Percentiles rank a stretch among this genome's conserved stretches.
phyloP scores from a whole-genome alignment of 2,888 invertebrate species.

The Schrankia costaestrigalis region DNA sequence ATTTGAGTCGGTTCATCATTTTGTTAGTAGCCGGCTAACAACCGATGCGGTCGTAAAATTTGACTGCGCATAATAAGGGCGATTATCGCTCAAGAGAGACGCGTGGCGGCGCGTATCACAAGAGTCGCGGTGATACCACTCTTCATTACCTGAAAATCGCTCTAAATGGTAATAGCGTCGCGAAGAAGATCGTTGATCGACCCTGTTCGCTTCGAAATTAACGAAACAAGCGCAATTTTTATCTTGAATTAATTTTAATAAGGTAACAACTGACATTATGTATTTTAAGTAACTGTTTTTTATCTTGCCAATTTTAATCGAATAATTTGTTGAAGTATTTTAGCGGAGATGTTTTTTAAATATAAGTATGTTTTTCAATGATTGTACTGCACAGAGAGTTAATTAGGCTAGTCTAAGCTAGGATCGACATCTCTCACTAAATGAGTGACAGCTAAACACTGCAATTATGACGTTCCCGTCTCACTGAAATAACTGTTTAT shows the following conservation, averaged over 20 bases:
- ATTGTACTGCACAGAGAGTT: slow-evolving; percentile 33
- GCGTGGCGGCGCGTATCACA: slow-evolving; percentile 56
- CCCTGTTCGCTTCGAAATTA: slow-evolving; percentile 53
- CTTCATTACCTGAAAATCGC: slow-evolving; percentile 73
- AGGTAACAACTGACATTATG: slow-evolving; percentile 60
- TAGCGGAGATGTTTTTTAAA: slow-evolving; percentile 33
- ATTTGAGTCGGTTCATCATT: slow-evolving; percentile 66
- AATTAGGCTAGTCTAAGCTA: slow-evolving; percentile 46
- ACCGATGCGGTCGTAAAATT: slow-evolving; percentile 76
- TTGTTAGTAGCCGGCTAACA: slow-evolving; percentile 66
- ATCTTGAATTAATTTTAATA: slow-evolving; percentile 67
- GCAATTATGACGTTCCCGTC: slow-evolving; percentile 62
- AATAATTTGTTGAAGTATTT: slow-evolving; percentile 41
- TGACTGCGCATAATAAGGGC: slow-evolving; percentile 76
- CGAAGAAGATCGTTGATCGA: slow-evolving; percentile 49
- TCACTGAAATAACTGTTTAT: slow-evolving; percentile 73
- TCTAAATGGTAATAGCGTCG: slow-evolving; percentile 69
- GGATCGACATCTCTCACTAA: slow-evolving; percentile 61
- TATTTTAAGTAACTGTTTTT: slow-evolving; percentile 56
- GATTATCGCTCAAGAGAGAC: slow-evolving; percentile 61
- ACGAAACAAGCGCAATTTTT: slow-evolving; percentile 64
- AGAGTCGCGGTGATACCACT: slow-evolving; percentile 55
- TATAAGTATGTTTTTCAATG: slow-evolving; percentile 32
- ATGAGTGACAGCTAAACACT: slow-evolving; percentile 68
- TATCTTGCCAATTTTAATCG: slow-evolving; percentile 44